Evolutionary conservation across 1,140 invertebrate species (phyloP).

Genomic region (Grapholita molesta): DNA sequence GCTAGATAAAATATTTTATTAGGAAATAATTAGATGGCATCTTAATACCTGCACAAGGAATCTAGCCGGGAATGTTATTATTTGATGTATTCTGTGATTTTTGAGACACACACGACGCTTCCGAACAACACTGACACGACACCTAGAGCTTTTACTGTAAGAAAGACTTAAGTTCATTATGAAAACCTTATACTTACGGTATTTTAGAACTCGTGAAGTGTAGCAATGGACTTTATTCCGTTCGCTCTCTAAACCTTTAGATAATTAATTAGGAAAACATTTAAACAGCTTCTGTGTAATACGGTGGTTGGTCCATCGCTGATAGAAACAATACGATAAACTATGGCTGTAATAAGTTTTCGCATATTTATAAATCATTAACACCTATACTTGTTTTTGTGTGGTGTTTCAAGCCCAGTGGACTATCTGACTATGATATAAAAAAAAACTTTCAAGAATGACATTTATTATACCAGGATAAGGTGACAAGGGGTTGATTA

Average conservation of each 20-base stretch:
- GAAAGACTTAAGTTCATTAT: not conserved
- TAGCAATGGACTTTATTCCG: not conserved
- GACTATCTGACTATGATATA: too few relatives aligned
- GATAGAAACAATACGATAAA: too few relatives aligned
- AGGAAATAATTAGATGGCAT: not conserved
- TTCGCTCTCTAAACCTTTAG: not conserved
- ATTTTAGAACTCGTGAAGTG: not conserved
- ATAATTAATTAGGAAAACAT: not conserved
- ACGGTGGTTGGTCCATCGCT: not conserved
- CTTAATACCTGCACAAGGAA: not conserved
- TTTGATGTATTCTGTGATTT: not conserved
- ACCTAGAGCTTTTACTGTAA: not conserved
- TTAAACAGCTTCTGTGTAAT: not conserved
- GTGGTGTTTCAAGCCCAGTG: too few relatives aligned
- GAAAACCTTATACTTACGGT: not conserved
- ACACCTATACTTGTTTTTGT: too few relatives aligned
- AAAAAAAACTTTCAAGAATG: too few relatives aligned
- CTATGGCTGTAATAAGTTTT: too few relatives aligned
- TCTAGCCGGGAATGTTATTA: not conserved
- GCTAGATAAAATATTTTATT: not conserved
- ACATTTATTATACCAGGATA: too few relatives aligned
- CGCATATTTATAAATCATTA: too few relatives aligned
- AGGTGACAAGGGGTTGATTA: too few relatives aligned
- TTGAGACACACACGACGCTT: not conserved
- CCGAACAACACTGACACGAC: not conserved